Evolutionary conservation across 2,113 vertebrate genomes (phyloP), one percentile per base, ranked within the genome.

Genomic region (Maccullochella peelii): DNA sequence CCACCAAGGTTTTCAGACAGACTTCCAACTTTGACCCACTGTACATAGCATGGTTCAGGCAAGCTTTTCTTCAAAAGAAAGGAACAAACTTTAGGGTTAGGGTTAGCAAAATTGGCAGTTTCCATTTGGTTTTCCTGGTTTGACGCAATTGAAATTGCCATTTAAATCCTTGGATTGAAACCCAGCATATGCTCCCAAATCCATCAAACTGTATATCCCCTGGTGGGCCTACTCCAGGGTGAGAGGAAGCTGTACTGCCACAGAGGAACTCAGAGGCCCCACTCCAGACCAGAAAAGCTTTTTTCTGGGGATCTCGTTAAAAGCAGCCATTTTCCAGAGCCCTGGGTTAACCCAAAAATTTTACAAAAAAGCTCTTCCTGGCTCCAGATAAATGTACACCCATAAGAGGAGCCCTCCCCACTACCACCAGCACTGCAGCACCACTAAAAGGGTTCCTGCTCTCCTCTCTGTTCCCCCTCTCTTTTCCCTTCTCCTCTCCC

Each of bases 301-400:
- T 72, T 72, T 84, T 77, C 65, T 55, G 50, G 23, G 80, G 44
- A 30, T 30, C 73, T 18, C 18, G n/a, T 66, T 77, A 75, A 88
- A 79, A 80, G 74, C 50, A 81, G 47, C 66, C 38, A 21, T 82
- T 75, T 89, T 85, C 55, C 69, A 65, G 80, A 79, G 2, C 55
- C 68, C 68, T 73, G 52, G 11, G 15, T 83, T 79, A 85, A 83
- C 74, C 62, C n/a, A n/a, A n/a, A n/a, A n/a, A n/a, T 30, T 47
- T 30, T 72, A 90, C 83, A 89, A 92, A 78, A 72, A 87, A 82
- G 79, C 38, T 85, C 80, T 78, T 92, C 88, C 89, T 42, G 77
- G 84, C 86, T 85, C 62, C 81, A 81, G 87, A 87, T 90, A 90
- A 91, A 91, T 89, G 81, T 68, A 75, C 47, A 61, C 71, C 71